Conservation (phyloP, 2,888 invertebrate species). For the Panopea generosa region DNA sequence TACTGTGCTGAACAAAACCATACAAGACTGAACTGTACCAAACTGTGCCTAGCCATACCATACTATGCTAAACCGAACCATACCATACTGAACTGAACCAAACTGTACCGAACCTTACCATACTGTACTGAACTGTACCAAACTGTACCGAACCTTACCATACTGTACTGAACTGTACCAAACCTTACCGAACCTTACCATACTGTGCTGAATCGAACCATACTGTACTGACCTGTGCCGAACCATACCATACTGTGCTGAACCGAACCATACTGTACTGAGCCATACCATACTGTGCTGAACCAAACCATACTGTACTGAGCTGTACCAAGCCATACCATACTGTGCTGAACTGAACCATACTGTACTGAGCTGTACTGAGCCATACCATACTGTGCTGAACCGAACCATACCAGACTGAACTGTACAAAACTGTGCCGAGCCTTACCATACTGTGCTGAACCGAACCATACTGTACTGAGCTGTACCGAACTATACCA, state of each 20-base stretch:
- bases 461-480: conserved; percentile 9
- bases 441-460: conserved; percentile 29
- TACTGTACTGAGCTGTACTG: conserved; percentile 43
- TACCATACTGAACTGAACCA: no score
- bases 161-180: no score
- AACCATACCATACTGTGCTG: conserved; percentile 41
- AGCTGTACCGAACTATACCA: conserved; percentile 12
- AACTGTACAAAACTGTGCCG: conserved; percentile 27
- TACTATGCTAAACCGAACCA: no score
- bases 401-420: conserved; percentile 41
- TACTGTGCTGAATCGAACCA: not conserved
- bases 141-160: no score
- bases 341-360: conserved; percentile 45
- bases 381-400: conserved; percentile 46
- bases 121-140: no score
- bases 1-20: no score
- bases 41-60: no score
- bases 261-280: conserved; percentile 41
- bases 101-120: no score
- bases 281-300: conserved; percentile 48
- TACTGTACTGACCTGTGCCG: conserved; percentile 34
- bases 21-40: no score
- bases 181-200: no score
- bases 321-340: conserved; percentile 53
- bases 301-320: conserved; percentile 49